Evolutionary conservation across 2,113 vertebrate species (phyloP), one percentile per base, ranked within the genome.

Genomic region (Phaethornis superciliosus): DNA sequence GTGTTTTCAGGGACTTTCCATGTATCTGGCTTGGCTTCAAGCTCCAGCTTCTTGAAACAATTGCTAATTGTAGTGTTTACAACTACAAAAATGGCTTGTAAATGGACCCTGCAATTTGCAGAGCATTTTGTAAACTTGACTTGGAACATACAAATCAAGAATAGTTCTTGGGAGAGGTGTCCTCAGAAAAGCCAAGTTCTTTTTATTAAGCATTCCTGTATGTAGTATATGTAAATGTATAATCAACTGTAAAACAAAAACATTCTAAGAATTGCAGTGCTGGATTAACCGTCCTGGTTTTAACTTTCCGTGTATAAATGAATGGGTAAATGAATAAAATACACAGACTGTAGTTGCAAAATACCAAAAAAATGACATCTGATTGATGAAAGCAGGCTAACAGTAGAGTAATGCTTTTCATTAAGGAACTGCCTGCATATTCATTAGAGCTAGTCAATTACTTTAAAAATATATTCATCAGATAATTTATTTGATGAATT

Each of bases 401-500:
- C 56, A 88, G 91, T 70, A 94, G 91, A 95, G 82, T 95, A 96
- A 96, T 96, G 88, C 40, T 90, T 94, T 91, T 95, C 94, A 94
- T 95, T 96, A 95, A 94, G 82, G n/a, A 85, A 37, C 89, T 93
- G 91, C 68, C 87, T 96, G 85, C 89, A 93, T 95, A 95, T 95
- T 95, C 95, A 97, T 97, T 95, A 97, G 60, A 81, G 54, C 80
- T 65, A 71, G 88, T 88, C 64, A 0, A 94, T 94, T 95, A 95
- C 88, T 94, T 97, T 30, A 96, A 95, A 93, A 94, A 91, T 91
- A 81, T 52, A 92, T 95, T 91, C 82, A 95, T 95, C 91, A 90
- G 91, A 86, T 94, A 94, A 93, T 95, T 91, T 96, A 88, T 95
- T 91, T 95, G 88, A 97, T 96, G n/a, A 96, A 95, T 95, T 95